phyloP scores from a whole-genome alignment of 53 echinoderm and acorn worm species.

The Patiria pectinifera region DNA sequence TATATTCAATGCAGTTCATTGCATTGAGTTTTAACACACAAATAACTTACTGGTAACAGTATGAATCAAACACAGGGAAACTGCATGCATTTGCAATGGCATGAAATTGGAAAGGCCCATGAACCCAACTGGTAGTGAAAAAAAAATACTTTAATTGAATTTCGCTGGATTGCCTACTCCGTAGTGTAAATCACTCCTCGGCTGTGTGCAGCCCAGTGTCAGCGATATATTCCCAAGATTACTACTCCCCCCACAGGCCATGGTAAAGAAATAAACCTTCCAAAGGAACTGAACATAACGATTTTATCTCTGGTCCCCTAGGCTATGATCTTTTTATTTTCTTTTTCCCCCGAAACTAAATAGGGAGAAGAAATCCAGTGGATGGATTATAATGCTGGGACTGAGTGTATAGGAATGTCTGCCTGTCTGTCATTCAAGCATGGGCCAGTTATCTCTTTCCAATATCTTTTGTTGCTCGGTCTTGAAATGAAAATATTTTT shows the following conservation, averaged over 20 bases:
- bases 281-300: slow-evolving; percentile 13
- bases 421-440: background rate
- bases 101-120: no score
- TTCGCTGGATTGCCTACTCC: slow-evolving; percentile 1
- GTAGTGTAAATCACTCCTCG: slow-evolving; percentile 22
- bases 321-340: slow-evolving; percentile 55
- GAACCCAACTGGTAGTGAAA: background rate
- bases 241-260: background rate
- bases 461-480: slow-evolving; percentile 13
- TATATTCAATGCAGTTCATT: no score
- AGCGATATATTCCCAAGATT: slow-evolving; percentile 3
- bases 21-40: no score
- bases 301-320: slow-evolving; percentile 37
- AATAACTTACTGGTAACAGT: no score
- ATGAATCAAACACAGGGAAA: no score
- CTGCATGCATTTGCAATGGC: no score
- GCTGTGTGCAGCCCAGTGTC: slow-evolving; percentile 19
- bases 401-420: slow-evolving; percentile 32
- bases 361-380: slow-evolving; percentile 10
- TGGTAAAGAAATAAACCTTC: slow-evolving; percentile 27
- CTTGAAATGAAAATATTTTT: slow-evolving; percentile 23
- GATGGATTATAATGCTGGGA: slow-evolving; percentile 11
- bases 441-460: slow-evolving; percentile 22
- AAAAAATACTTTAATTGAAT: slow-evolving; percentile 30
- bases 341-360: slow-evolving; percentile 23